Evolutionary conservation across 2,113 vertebrate genomes (phyloP).

Genomic region (Anolis carolinensis): DNA sequence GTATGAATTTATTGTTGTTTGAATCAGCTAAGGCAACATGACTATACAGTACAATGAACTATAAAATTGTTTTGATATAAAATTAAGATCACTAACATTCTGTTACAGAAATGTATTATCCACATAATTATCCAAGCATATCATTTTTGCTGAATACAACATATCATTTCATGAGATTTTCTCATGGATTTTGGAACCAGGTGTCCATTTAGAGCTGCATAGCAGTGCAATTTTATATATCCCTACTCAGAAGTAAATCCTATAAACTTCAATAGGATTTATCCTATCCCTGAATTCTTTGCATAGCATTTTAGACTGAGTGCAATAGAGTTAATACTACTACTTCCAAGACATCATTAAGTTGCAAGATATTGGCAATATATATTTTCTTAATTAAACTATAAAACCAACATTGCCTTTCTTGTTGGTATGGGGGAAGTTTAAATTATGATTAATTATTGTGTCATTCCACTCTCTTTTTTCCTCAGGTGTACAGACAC

Average conservation of each 20-base stretch:
- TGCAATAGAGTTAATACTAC: not conserved
- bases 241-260: not conserved
- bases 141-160: not conserved
- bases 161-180: not conserved
- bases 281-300: not conserved
- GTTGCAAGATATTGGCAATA: not conserved
- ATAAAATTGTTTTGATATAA: not conserved
- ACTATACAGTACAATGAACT: not conserved
- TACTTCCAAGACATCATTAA: not conserved
- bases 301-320: not conserved
- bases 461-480: not conserved
- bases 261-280: not conserved
- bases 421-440: not conserved
- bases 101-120: not conserved
- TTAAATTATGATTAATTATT: not conserved
- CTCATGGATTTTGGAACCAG: not conserved
- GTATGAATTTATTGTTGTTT: not conserved
- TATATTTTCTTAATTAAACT: not conserved
- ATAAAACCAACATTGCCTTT: not conserved
- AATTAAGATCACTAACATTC: not conserved
- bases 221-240: not conserved
- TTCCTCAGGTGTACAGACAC: not conserved
- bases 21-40: not conserved
- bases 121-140: not conserved
- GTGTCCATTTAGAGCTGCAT: not conserved